Base-by-base conservation (phyloP, 2,888 invertebrate genomes). In the Meta bourneti region DNA sequence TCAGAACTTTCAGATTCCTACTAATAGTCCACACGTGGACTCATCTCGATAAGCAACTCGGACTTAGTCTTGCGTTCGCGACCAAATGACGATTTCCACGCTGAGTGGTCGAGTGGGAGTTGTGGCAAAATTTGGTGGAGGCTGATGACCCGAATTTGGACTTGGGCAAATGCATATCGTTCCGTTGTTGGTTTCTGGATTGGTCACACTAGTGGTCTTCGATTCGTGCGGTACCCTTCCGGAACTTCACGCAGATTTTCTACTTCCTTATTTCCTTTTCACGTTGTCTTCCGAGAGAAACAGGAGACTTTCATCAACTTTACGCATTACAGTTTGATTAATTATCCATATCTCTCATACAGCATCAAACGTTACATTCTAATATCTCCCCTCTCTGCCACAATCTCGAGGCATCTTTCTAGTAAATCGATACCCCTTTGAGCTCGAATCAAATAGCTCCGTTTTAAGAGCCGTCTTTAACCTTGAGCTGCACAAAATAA, bases 171-270 rank as follows among this genome's bases (percentile, higher is more conserved):
- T 69, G 82, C 91, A 91, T 86, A 91, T 87, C 91, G 91, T 91
- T 91, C 91, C 91, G 91, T 91, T 87, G 86, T 54, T 81, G 80
- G 81, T 19, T 77, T 75, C 90, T 77, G 85, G 90, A 90, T 91
- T 86, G 91, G 91, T 91, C 91, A 91, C 91, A 91, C 82, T 87
- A 16, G 78, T 91, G 91, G 91, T 90, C 91, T 87, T 87, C 82
- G 91, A 91, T 91, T 91, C 91, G 91, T 87, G 87, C 87, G 91
- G 82, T 78, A 82, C 61, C 81, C 87, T 91, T 91, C 91, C 91
- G 91, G 91, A 91, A 91, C 90, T 91, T 86, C 86, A 91, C 86
- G 90, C 90, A 91, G 74, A 83, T 82, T 70, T 72, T n/a, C 79
- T 34, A 90, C 91, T 91, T 91, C 91, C 91, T 91, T 71, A 82